phyloP scores from a whole-genome alignment of 1,140 invertebrate species.

The Eupristina koningsbergeri region DNA sequence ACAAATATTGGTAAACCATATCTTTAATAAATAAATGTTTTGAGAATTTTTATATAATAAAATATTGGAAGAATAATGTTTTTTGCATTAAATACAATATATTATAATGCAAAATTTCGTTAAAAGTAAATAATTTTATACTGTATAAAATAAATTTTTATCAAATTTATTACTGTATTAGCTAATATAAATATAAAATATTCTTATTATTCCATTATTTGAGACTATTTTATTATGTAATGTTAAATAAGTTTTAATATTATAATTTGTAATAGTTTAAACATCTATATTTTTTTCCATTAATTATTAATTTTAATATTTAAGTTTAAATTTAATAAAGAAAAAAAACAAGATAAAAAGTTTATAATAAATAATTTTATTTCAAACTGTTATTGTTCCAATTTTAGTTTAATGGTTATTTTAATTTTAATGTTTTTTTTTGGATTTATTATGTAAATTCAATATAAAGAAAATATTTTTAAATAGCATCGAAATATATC shows the following conservation, averaged over 20 bases:
- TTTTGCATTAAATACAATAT: not conserved
- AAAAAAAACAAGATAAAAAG: not conserved
- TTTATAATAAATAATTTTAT: not conserved
- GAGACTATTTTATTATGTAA: not conserved
- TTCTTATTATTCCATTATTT: not conserved
- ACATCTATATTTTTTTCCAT: not conserved
- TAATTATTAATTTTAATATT: not conserved
- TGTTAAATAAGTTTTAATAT: not conserved
- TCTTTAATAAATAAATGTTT: not conserved
- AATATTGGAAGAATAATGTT: not conserved
- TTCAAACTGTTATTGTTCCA: not conserved
- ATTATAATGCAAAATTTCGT: not conserved
- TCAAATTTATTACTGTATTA: not conserved
- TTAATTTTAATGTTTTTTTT: too few species aligned
- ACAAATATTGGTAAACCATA: too few species aligned
- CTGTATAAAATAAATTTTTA: not conserved
- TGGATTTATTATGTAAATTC: too few species aligned
- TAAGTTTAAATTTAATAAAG: not conserved
- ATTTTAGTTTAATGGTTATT: too few species aligned
- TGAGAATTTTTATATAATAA: not conserved
- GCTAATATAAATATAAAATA: not conserved
- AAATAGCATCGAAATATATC: conserved; percentile 29
- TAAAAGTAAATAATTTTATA: not conserved
- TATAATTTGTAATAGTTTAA: not conserved
- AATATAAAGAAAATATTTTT: not conserved